Percentiles rank a stretch among this genome's conserved stretches.
These are phyloP conservation scores for Nansenia antarctica DNA, from an alignment of 2,113 vertebrate genomes.

Conservation along the genomic window DNA sequence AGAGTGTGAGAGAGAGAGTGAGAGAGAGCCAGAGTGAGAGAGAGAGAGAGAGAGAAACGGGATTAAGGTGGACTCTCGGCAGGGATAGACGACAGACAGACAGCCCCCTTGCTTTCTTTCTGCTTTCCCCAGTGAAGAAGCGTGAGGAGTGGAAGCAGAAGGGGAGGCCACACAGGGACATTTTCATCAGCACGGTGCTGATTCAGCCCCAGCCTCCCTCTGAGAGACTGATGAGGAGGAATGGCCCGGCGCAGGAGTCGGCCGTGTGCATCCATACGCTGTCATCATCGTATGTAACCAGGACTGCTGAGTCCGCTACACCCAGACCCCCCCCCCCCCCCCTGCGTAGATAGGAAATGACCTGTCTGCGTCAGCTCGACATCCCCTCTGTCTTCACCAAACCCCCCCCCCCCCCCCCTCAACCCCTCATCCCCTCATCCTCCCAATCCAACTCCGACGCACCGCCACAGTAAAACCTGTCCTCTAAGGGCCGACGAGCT, in stretches of 20 bases:
- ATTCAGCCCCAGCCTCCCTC: constrained; percentile 69
- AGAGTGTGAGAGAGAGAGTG: constrained; percentile 38
- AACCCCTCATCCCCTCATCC: constrained; percentile 37
- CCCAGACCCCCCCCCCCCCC: neutral
- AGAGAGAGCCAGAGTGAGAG: no score
- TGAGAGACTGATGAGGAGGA: constrained; percentile 72
- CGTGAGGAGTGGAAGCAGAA: constrained; percentile 32
- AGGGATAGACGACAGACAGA: neutral
- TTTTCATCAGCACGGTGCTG: constrained; percentile 67
- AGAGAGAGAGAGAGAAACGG: constrained; percentile 13
- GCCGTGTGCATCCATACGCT: constrained; percentile 40
- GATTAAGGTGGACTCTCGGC: neutral
- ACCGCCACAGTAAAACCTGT: constrained; percentile 30
- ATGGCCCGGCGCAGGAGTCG: constrained; percentile 56
- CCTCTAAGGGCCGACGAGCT: constrained; percentile 26
- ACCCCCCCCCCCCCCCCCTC: neutral
- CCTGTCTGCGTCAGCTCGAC: constrained; percentile 32
- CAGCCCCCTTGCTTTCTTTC: constrained; percentile 19
- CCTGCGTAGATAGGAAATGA: constrained; percentile 31
- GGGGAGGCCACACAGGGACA: constrained; percentile 59
- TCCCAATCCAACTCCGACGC: constrained; percentile 25
- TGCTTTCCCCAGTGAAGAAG: constrained; percentile 33
- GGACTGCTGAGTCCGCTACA: constrained; percentile 13
- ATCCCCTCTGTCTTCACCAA: constrained; percentile 35
- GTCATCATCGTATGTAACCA: constrained; percentile 15